phyloP scores from a whole-genome alignment of 2,888 invertebrate species.

The Parthenolecanium corni region DNA sequence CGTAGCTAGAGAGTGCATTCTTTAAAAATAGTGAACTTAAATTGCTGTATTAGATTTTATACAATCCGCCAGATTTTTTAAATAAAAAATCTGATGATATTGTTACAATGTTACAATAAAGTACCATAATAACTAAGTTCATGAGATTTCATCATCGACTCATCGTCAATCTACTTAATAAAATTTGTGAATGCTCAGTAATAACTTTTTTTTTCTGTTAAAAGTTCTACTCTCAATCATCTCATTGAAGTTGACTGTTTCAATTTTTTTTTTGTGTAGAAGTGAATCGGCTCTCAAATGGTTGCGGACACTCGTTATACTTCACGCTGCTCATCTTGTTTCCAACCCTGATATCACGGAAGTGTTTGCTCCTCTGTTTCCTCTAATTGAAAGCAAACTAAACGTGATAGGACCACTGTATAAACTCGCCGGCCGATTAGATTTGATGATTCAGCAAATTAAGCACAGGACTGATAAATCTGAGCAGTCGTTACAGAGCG shows the following conservation, averaged over 20 bases:
- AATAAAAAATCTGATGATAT: no score
- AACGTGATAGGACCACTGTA: constrained; percentile 45
- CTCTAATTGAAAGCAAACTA: constrained; percentile 47
- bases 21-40: no score
- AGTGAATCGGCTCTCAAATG: constrained; percentile 47
- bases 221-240: no score
- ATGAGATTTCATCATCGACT: no score
- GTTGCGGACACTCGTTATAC: constrained; percentile 47
- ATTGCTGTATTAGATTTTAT: no score
- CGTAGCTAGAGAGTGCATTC: no score
- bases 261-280: constrained; percentile 36
- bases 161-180: no score
- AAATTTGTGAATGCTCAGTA: background rate
- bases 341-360: constrained; percentile 50
- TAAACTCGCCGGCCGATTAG: constrained; percentile 49
- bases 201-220: background rate
- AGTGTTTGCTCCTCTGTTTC: constrained; percentile 46
- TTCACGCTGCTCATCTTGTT: constrained; percentile 50
- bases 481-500: constrained; percentile 37
- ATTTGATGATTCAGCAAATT: constrained; percentile 48
- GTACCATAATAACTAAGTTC: no score
- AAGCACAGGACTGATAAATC: constrained; percentile 39
- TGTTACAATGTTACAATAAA: no score
- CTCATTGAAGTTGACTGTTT: no score
- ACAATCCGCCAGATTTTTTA: no score